Evolutionary conservation across 1,140 invertebrate genomes (phyloP).

Genomic region (Tetragnatha versicolor): DNA sequence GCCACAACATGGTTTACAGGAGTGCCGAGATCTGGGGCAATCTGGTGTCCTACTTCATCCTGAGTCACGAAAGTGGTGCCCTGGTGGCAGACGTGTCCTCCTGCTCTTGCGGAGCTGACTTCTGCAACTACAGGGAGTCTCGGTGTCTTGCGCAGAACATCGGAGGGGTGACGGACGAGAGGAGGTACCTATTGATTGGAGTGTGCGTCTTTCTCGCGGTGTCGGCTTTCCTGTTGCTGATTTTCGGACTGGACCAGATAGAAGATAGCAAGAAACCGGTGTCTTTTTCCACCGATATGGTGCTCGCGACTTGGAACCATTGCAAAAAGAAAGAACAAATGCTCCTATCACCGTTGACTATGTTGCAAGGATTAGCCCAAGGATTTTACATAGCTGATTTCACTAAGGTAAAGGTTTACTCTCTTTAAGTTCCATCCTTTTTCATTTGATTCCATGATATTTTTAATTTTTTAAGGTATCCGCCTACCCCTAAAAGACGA

Average conservation of each 20-base stretch:
- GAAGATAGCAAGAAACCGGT: not conserved
- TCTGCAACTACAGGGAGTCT: not conserved
- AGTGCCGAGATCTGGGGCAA: conserved; percentile 94
- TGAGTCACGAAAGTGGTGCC: not conserved
- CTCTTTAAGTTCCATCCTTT: no score
- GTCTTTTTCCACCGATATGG: not conserved
- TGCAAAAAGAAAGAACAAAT: conserved; percentile 85
- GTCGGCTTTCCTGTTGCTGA: conserved; percentile 60
- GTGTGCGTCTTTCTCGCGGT: conserved; percentile 88
- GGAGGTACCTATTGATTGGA: conserved; percentile 85
- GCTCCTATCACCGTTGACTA: conserved; percentile 90
- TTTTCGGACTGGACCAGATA: conserved; percentile 8
- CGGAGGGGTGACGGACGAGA: conserved; percentile 62
- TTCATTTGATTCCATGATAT: no score
- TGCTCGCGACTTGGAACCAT: conserved; percentile 86
- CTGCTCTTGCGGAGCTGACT: conserved; percentile 4
- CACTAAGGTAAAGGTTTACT: conserved; percentile 37
- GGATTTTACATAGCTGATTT: conserved; percentile 58
- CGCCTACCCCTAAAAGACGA: no score
- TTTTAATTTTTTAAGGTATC: no score
- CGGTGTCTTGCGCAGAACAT: conserved; percentile 72
- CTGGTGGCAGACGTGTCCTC: not conserved
- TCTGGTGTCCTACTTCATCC: conserved; percentile 77
- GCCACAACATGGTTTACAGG: conserved; percentile 97
- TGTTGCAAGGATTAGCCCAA: conserved; percentile 97